These are phyloP conservation scores for Lanistes nyassanus DNA, from an alignment of 1,140 invertebrate species.

Conservation along the genomic window DNA sequence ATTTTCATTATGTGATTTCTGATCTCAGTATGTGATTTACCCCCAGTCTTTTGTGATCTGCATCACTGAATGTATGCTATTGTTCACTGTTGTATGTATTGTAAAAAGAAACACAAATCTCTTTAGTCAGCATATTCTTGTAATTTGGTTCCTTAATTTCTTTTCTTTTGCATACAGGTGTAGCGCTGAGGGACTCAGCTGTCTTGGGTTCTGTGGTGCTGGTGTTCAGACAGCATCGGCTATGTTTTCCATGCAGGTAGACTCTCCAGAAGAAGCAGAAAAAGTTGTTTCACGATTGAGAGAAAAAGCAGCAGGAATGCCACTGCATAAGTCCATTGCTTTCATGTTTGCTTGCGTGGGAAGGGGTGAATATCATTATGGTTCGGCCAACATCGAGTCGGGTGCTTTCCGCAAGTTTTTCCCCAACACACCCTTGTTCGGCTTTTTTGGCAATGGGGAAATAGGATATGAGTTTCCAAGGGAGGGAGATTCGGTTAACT, in stretches of 20 bases:
- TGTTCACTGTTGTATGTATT: no score
- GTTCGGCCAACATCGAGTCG: conserved; percentile 70
- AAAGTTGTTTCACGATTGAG: conserved; percentile 58
- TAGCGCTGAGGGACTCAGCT: conserved; percentile 22
- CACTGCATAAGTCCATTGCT: conserved; percentile 66
- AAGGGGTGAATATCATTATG: conserved; percentile 66
- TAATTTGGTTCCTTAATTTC: no score
- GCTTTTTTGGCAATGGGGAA: conserved; percentile 74
- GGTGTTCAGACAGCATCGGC: conserved; percentile 58
- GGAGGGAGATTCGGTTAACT: conserved; percentile 24
- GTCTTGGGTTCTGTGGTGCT: conserved; percentile 58
- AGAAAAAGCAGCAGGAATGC: conserved; percentile 44
- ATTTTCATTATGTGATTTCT: no score
- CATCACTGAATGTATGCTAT: no score
- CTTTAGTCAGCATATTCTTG: no score
- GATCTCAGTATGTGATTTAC: no score
- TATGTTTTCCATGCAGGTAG: conserved; percentile 49
- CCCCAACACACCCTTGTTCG: conserved; percentile 72
- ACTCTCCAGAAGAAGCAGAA: conserved; percentile 45
- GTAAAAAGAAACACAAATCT: no score
- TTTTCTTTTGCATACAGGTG: neutral
- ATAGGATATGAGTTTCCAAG: conserved; percentile 67
- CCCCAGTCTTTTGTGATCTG: no score
- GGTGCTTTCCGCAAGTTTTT: conserved; percentile 72
- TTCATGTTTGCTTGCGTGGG: conserved; percentile 74